Conservation (phyloP, 2,888 invertebrate genomes). For the Eupithecia insigniata region DNA sequence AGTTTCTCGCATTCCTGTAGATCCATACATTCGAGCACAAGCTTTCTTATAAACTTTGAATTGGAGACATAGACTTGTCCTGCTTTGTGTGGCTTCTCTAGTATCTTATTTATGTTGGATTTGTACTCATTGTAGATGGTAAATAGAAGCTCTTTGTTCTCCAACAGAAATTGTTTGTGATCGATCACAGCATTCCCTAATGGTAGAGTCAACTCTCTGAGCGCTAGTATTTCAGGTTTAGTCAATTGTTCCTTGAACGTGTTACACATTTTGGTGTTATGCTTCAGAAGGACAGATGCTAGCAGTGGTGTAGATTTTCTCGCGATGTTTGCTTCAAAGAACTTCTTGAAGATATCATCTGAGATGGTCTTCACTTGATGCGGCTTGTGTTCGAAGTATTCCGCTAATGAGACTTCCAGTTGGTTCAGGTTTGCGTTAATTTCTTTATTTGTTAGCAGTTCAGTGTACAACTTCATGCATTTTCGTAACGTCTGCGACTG, state of each 20-base stretch:
- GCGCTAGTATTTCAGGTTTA: slow-evolving; percentile 76
- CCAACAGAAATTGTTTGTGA: slow-evolving; percentile 67
- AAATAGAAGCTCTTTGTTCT: slow-evolving; percentile 75
- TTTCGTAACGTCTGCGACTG: slow-evolving; percentile 67
- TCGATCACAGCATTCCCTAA: slow-evolving; percentile 80
- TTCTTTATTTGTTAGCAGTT: slow-evolving; percentile 71
- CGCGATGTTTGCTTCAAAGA: slow-evolving; percentile 79
- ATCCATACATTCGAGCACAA: slow-evolving; percentile 86
- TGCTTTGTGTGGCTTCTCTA: slow-evolving; percentile 88
- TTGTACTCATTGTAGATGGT: slow-evolving; percentile 85
- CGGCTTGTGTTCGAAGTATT: slow-evolving; percentile 86
- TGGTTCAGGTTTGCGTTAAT: slow-evolving; percentile 75
- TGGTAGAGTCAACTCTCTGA: slow-evolving; percentile 87
- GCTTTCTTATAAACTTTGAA: slow-evolving; percentile 81
- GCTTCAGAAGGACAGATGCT: slow-evolving; percentile 83
- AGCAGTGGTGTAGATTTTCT: slow-evolving; percentile 85
- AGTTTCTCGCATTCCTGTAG: slow-evolving; percentile 82
- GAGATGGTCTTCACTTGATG: slow-evolving; percentile 81
- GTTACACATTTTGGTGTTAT: slow-evolving; percentile 75
- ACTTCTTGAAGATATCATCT: slow-evolving; percentile 80
- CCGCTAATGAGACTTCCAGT: slow-evolving; percentile 82
- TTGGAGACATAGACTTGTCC: slow-evolving; percentile 86
- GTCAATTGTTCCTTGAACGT: slow-evolving; percentile 75
- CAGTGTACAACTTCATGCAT: slow-evolving; percentile 71
- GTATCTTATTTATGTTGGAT: slow-evolving; percentile 85